These are phyloP conservation scores for Phallusia fumigata DNA, from an alignment of 23 tunicate species.

Conservation along the genomic window DNA sequence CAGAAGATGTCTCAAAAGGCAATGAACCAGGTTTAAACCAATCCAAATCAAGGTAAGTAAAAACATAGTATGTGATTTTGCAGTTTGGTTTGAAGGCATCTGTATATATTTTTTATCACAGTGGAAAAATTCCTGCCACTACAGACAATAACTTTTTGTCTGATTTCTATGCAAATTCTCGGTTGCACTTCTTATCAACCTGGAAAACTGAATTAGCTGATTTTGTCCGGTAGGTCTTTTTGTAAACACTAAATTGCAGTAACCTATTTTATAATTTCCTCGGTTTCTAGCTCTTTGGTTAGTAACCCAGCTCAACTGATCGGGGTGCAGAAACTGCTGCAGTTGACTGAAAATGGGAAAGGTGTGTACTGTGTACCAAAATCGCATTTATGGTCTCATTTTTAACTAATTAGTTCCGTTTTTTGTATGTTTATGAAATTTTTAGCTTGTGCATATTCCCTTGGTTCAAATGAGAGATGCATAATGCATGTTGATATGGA, in stretches of 20 bases:
- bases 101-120: neutral
- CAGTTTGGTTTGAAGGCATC: neutral
- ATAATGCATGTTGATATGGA: constrained; percentile 93
- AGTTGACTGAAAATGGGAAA: neutral
- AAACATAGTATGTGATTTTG: no score
- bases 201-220: constrained; percentile 82
- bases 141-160: constrained; percentile 60
- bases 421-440: neutral
- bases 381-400: neutral
- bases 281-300: neutral
- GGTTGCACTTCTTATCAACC: constrained; percentile 84
- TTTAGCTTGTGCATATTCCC: neutral
- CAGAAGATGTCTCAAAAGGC: neutral
- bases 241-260: neutral
- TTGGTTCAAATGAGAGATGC: neutral
- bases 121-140: constrained; percentile 40
- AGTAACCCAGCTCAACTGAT: neutral
- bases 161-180: constrained; percentile 85
- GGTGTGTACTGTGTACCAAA: neutral
- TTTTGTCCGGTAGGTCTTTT: constrained; percentile 67
- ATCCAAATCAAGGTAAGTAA: neutral
- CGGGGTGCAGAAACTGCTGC: neutral
- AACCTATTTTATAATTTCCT: no score
- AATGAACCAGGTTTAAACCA: neutral
- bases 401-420: neutral